Evolutionary conservation across 2,797 vertebrate species (phyloP).

Genomic region (Tenualosa ilisha): DNA sequence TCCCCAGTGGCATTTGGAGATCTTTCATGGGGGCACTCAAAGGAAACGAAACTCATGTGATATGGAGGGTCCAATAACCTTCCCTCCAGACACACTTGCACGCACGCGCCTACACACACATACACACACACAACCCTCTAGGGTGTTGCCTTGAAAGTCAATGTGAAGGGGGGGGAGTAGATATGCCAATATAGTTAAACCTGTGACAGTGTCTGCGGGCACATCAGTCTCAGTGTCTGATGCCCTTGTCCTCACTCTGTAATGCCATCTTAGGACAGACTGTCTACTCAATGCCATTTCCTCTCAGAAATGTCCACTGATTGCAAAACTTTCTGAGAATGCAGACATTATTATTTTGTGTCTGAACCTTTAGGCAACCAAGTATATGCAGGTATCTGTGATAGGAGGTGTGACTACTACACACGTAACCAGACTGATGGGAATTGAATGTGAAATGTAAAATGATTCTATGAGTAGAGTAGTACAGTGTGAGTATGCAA

Average conservation of each 20-base stretch:
- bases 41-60: not conserved
- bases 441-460: too few species aligned
- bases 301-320: not conserved
- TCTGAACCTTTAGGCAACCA: too few species aligned
- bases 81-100: too few species aligned
- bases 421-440: too few species aligned
- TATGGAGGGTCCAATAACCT: too few species aligned
- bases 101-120: too few species aligned
- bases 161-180: not conserved
- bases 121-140: not conserved
- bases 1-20: conserved; percentile 50
- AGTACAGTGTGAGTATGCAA: too few species aligned
- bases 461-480: too few species aligned
- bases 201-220: not conserved
- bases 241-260: not conserved
- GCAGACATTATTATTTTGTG: too few species aligned
- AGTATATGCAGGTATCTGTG: too few species aligned
- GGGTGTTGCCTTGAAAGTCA: not conserved
- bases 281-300: not conserved
- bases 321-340: not conserved
- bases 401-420: too few species aligned
- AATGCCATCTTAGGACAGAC: not conserved
- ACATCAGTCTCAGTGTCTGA: not conserved
- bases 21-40: conserved; percentile 36
- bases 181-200: not conserved